A percentile compares a stretch with the other conserved stretches of the same genome.
Conservation (phyloP, 2,797 vertebrate species). For the Coracias cyanogaster region DNA sequence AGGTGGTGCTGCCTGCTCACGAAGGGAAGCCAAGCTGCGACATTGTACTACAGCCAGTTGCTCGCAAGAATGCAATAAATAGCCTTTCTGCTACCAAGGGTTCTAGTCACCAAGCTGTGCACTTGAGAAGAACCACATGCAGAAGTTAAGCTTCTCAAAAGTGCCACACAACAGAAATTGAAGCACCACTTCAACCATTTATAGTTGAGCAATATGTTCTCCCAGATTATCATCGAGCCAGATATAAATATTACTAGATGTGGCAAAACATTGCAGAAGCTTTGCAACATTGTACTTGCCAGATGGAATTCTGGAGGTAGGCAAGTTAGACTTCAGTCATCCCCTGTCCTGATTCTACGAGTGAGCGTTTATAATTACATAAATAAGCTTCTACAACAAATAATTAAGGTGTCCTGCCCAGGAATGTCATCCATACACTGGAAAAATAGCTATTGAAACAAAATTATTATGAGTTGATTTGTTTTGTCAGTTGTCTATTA, state of each 20-base stretch:
- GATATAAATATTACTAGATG: not conserved
- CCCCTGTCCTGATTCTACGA: not conserved
- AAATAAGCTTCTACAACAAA: slow-evolving; percentile 26
- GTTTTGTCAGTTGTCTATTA: not conserved
- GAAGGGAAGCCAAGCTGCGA: not conserved
- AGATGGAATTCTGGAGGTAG: not conserved
- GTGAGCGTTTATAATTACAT: slow-evolving; percentile 10
- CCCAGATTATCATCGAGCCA: not conserved
- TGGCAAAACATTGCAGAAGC: slow-evolving; percentile 3
- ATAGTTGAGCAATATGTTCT: not conserved
- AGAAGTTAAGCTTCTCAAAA: not conserved
- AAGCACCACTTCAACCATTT: not conserved
- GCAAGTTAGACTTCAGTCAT: slow-evolving; percentile 29
- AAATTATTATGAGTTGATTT: not conserved
- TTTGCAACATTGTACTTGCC: slow-evolving; percentile 39
- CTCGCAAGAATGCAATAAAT: fast-evolving
- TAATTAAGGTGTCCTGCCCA: not conserved
- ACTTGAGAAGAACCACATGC: not conserved
- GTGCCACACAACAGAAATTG: not conserved
- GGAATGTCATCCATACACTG: not conserved
- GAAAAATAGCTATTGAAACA: not conserved
- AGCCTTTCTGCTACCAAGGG: not conserved
- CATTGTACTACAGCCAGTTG: fast-evolving
- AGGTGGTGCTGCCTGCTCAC: slow-evolving; percentile 6
- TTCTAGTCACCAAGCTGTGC: not conserved